Evolutionary conservation across 2,797 vertebrate genomes (phyloP).

Genomic region (Lagorchestes hirsutus): DNA sequence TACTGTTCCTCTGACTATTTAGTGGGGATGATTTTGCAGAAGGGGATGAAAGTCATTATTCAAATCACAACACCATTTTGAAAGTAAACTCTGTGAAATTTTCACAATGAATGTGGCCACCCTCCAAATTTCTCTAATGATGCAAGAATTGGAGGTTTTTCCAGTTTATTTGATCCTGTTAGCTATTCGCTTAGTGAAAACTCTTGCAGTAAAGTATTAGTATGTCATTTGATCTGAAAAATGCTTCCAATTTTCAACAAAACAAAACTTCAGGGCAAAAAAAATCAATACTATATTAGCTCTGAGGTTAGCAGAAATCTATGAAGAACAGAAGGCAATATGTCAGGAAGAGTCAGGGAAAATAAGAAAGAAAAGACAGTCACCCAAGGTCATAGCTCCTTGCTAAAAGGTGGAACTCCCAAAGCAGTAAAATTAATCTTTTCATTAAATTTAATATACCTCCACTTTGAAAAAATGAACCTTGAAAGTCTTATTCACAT

Average conservation of each 20-base stretch:
- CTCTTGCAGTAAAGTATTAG: slow-evolving; percentile 47
- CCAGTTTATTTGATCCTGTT: slow-evolving; percentile 10
- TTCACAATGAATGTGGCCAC: not conserved
- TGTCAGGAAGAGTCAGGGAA: not conserved
- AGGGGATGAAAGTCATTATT: not conserved
- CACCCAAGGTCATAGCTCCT: slow-evolving; percentile 31
- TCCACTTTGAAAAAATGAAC: slow-evolving; percentile 59
- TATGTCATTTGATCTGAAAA: slow-evolving; percentile 68
- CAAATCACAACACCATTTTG: slow-evolving; percentile 11
- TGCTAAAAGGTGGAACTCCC: slow-evolving; percentile 37
- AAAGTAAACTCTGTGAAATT: slow-evolving; percentile 40
- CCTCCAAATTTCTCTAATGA: slow-evolving; percentile 19
- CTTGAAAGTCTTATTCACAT: slow-evolving; percentile 38
- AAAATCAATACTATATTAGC: slow-evolving; percentile 73
- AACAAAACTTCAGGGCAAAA: slow-evolving; percentile 53
- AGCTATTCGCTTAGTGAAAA: slow-evolving; percentile 21
- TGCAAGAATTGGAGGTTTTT: slow-evolving; percentile 30
- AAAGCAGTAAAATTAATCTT: slow-evolving; percentile 61
- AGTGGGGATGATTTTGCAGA: not conserved
- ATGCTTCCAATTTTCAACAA: slow-evolving; percentile 67
- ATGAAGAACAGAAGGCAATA: slow-evolving; percentile 55
- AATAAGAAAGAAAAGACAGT: slow-evolving; percentile 62
- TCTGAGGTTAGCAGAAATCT: slow-evolving; percentile 56
- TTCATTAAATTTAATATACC: slow-evolving; percentile 50
- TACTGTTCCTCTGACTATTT: not conserved